Evolutionary conservation across 2,888 invertebrate species (phyloP), one percentile per base, ranked within the genome.

Genomic region (Dendrolimus pini): DNA sequence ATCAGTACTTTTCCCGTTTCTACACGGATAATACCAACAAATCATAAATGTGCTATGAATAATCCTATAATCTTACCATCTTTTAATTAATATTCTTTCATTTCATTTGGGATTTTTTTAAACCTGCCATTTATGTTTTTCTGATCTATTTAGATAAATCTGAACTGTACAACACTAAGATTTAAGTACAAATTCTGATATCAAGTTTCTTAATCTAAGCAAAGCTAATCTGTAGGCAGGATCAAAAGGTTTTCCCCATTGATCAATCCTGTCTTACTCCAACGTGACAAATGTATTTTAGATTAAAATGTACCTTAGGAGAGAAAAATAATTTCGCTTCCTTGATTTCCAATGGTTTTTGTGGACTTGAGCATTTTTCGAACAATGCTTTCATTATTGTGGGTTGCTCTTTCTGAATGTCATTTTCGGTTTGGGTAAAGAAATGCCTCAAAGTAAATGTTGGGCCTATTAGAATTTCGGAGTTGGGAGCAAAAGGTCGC

Each of bases 201-300:
- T 30, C 30, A 30, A 30, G 6, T 30, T 30, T 30, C 47, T 12
- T 8, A 10, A 47, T 47, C 47, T 47, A 47, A 8, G 59, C 62
- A 63, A 61, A 68, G 59, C 61, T 65, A 62, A 68, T 66, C 62
- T 12, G 52, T 57, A 58, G 58, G n/a, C 41, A 56, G 61, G 61
- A 64, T 68, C 67, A 68, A 59, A 61, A 54, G 53, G 56, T 2
- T 61, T 41, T 64, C 62, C 61, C 60, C 65, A 66, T 66, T 66
- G 67, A 69, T 66, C 62, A 66, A 67, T 67, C 62, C 55, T 59
- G 58, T 54, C 56, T 41, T 56, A 60, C 59, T 59, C 14, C 42
- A 60, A 57, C 53, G n/a, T 52, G 58, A 62, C 55, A 58, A 64
- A 67, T 61, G 64, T 57, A 60, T 53, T 7, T 13, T 55, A 57